Evolutionary conservation across 2,888 invertebrate genomes (phyloP).

Genomic region (Parnassius apollo): DNA sequence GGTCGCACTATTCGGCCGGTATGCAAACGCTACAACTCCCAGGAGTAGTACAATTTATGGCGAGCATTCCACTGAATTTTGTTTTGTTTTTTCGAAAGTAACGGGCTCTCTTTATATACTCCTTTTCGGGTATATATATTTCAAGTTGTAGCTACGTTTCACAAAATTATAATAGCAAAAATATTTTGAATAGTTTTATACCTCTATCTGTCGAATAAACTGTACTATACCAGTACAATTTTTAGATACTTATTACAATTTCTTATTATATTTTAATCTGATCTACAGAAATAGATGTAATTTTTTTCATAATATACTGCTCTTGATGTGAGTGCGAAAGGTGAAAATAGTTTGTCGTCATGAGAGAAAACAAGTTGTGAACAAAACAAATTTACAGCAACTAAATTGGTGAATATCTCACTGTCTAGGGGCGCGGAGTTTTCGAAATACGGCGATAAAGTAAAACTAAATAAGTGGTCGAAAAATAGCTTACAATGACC

Average conservation of each 20-base stretch:
- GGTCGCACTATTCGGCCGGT: constrained; percentile 48
- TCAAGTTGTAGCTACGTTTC: no score
- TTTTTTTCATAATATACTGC: no score
- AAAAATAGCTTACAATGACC: constrained; percentile 62
- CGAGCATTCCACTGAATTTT: constrained; percentile 72
- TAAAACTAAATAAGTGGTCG: constrained; percentile 75
- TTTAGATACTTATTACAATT: no score
- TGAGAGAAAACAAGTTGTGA: constrained; percentile 38
- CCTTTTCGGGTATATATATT: constrained; percentile 3
- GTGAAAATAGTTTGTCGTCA: constrained; percentile 25
- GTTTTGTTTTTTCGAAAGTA: constrained; percentile 70
- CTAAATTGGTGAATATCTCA: constrained; percentile 77
- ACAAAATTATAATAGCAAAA: no score
- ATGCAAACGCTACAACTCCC: constrained; percentile 73
- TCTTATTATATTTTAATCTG: no score
- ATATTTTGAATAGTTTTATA: no score
- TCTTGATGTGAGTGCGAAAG: constrained; percentile 6
- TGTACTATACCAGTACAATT: no score
- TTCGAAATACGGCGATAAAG: constrained; percentile 63
- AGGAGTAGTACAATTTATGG: constrained; percentile 75
- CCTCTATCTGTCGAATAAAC: no score
- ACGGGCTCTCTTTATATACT: constrained; percentile 30
- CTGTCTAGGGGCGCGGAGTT: constrained; percentile 64
- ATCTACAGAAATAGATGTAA: no score
- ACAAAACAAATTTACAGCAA: constrained; percentile 73